Evolutionary conservation across 2,888 invertebrate genomes (phyloP).

Genomic region (Iselma pallidipennis): DNA sequence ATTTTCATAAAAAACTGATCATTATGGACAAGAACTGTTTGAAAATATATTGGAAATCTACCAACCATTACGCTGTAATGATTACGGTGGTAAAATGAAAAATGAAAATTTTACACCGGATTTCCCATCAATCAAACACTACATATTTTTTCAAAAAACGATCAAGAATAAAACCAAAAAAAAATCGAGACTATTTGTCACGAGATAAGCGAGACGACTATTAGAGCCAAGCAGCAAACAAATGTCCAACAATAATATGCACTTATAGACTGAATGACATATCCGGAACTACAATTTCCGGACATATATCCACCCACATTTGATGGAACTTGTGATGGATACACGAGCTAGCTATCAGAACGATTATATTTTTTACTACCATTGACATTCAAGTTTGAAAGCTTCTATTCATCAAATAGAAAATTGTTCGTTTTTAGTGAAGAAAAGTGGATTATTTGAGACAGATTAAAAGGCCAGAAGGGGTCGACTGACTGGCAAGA

Average conservation of each 20-base stretch:
- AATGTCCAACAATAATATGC: constrained; percentile 4
- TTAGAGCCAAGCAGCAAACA: constrained; percentile 1
- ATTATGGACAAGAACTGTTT: too few species aligned
- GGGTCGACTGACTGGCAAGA: too few species aligned
- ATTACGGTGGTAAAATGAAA: too few species aligned
- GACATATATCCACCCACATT: constrained; percentile 9
- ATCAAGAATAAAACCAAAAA: neutral
- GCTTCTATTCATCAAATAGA: neutral
- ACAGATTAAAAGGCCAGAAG: too few species aligned
- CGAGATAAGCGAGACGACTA: neutral
- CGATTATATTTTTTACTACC: neutral
- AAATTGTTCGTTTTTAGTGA: too few species aligned
- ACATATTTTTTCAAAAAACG: too few species aligned
- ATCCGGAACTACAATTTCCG: constrained; percentile 14
- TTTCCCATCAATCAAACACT: too few species aligned
- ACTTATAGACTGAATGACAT: constrained; percentile 6
- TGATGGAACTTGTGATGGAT: constrained; percentile 4
- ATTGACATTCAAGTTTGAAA: neutral
- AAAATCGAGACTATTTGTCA: neutral
- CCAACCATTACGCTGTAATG: too few species aligned
- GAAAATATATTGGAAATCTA: too few species aligned
- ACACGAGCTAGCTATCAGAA: neutral
- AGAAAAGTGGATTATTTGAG: too few species aligned
- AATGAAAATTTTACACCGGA: too few species aligned
- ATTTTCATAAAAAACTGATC: too few species aligned